Conservation (phyloP, 1,140 invertebrate genomes). For the Caenorhabditis inopinata region DNA sequence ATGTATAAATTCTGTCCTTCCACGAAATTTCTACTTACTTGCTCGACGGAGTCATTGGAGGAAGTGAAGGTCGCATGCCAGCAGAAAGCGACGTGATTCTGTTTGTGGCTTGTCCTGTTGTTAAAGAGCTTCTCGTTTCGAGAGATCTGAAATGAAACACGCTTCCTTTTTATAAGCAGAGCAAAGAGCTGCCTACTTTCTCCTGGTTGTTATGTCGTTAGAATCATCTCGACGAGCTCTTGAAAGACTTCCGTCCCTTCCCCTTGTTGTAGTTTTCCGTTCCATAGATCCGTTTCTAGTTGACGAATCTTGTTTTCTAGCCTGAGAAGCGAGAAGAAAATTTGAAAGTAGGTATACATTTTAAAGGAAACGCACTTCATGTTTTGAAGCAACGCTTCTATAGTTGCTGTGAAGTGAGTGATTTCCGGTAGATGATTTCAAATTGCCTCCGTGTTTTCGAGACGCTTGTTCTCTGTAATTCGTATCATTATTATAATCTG, state of each 20-base stretch:
- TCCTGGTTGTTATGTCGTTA: constrained; percentile 21
- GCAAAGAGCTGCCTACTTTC: not conserved
- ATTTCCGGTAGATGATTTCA: constrained; percentile 15
- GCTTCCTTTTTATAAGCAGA: not conserved
- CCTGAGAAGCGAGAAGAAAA: not conserved
- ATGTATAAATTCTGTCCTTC: too few species aligned
- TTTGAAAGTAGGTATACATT: not conserved
- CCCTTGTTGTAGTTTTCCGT: not conserved
- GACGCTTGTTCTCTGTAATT: not conserved
- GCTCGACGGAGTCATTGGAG: not conserved
- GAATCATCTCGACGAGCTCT: constrained; percentile 6
- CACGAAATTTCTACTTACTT: not conserved
- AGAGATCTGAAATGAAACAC: not conserved
- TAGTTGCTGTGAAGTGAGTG: not conserved
- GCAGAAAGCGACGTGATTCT: not conserved
- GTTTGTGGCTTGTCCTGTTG: not conserved
- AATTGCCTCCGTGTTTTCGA: not conserved
- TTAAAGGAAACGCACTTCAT: not conserved
- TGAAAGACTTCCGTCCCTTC: constrained; percentile 13
- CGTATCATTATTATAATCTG: not conserved
- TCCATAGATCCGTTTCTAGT: constrained; percentile 8
- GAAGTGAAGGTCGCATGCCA: not conserved
- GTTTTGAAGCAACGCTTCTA: not conserved
- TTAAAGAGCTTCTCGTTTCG: not conserved
- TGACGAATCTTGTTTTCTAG: constrained; percentile 33